phyloP scores from a whole-genome alignment of 2,888 invertebrate species.

The Pristionchus maxplancki region DNA sequence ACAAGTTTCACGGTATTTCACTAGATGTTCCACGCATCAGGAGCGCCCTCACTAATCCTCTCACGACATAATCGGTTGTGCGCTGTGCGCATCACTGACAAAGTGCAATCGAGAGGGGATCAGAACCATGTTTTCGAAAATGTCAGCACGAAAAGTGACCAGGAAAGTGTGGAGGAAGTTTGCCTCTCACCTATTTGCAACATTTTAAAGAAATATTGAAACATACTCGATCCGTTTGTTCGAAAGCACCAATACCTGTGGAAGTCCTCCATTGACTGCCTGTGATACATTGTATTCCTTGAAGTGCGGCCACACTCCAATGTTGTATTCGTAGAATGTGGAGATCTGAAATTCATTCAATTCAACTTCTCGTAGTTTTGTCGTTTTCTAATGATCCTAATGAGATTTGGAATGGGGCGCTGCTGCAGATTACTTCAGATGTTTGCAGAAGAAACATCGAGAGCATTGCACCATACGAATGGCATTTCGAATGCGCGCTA shows the following conservation, averaged over 20 bases:
- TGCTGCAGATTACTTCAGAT: too few species aligned
- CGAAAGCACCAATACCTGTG: conserved; percentile 9
- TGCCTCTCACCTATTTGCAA: too few species aligned
- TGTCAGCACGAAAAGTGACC: not conserved
- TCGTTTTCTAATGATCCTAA: not conserved
- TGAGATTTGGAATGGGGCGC: too few species aligned
- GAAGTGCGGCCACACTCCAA: not conserved
- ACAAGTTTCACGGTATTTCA: too few species aligned
- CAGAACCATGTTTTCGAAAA: not conserved
- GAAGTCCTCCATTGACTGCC: not conserved
- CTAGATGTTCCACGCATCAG: too few species aligned
- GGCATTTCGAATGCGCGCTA: not conserved
- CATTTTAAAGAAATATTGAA: not conserved
- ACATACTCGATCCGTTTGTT: too few species aligned
- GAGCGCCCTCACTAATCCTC: too few species aligned
- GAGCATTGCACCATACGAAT: too few species aligned
- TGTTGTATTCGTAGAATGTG: conserved; percentile 39
- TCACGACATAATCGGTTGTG: too few species aligned
- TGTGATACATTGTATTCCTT: not conserved
- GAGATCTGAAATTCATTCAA: conserved; percentile 23
- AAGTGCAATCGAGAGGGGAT: not conserved
- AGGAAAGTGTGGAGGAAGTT: not conserved
- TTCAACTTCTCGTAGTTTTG: not conserved
- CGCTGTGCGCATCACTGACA: too few species aligned
- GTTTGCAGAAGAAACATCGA: too few species aligned